These are phyloP conservation scores for Solea senegalensis DNA, from an alignment of 2,113 vertebrate genomes.

Conservation along the genomic window DNA sequence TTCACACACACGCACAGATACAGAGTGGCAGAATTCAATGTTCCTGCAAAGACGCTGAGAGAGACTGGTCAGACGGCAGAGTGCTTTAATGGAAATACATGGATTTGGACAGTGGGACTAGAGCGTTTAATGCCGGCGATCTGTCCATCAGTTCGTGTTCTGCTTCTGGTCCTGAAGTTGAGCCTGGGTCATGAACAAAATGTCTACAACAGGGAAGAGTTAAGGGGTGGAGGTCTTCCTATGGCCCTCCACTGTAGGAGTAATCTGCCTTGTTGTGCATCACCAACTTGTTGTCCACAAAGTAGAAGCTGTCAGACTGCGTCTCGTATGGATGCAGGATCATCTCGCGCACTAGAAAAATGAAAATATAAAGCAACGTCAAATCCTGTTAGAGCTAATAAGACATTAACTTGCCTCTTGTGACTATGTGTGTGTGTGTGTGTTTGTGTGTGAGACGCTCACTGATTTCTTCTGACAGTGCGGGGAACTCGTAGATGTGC, in stretches of 20 bases:
- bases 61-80: slow-evolving; percentile 46
- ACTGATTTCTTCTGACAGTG: slow-evolving; percentile 97
- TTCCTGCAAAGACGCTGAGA: slow-evolving; percentile 53
- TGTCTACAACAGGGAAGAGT: slow-evolving; percentile 26
- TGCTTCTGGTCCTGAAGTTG: slow-evolving; percentile 58
- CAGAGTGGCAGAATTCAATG: slow-evolving; percentile 51
- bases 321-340: slow-evolving; percentile 95
- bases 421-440: neutral
- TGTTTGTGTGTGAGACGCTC: slow-evolving; percentile 64
- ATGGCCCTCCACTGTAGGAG: slow-evolving; percentile 94
- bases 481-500: slow-evolving; percentile 98
- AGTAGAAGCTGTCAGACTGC: slow-evolving; percentile 99
- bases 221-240: slow-evolving; percentile 52
- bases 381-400: neutral
- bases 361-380: slow-evolving; percentile 1
- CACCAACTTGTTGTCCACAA: slow-evolving; percentile 98
- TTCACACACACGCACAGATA: slow-evolving; percentile 11
- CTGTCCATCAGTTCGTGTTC: slow-evolving; percentile 57
- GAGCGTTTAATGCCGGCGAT: slow-evolving; percentile 37
- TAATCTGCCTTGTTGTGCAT: slow-evolving; percentile 99
- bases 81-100: slow-evolving; percentile 48
- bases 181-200: slow-evolving; percentile 36
- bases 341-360: slow-evolving; percentile 91
- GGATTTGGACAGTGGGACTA: slow-evolving; percentile 33
- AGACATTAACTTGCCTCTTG: slow-evolving; percentile 8